A percentile compares a stretch with the other conserved stretches of the same genome.
phyloP scores from a whole-genome alignment of 30 jellyfish, hydroid and myxozoan species.

The Aurelia sp. region DNA sequence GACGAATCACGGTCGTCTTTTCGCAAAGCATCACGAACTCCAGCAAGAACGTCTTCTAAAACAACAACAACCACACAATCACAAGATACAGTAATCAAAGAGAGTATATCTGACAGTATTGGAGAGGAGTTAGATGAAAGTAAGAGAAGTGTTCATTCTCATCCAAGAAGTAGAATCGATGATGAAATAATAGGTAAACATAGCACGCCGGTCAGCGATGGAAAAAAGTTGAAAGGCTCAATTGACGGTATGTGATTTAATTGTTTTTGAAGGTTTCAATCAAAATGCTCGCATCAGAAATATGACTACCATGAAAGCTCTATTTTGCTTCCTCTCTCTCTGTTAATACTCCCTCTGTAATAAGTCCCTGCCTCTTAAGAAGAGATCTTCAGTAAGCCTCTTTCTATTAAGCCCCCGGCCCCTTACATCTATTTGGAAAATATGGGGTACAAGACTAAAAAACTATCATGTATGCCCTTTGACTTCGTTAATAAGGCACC shows the following conservation, averaged over 20 bases:
- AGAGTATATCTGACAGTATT: slow-evolving; percentile 20
- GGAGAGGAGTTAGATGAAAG: slow-evolving; percentile 10
- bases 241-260: not conserved
- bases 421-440: too few species aligned
- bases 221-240: not conserved
- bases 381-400: too few species aligned
- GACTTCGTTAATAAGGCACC: too few species aligned
- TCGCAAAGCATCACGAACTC: not conserved
- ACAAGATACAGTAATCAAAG: not conserved
- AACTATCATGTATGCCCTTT: too few species aligned
- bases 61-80: not conserved
- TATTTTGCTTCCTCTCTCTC: too few species aligned
- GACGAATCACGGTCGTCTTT: not conserved
- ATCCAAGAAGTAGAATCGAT: not conserved
- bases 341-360: too few species aligned
- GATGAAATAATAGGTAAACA: slow-evolving; percentile 1
- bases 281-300: too few species aligned
- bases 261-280: not conserved
- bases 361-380: too few species aligned
- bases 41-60: not conserved
- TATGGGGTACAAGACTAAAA: too few species aligned
- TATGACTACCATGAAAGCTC: too few species aligned
- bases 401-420: too few species aligned
- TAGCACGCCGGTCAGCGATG: slow-evolving; percentile 23
- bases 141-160: not conserved